Percentiles rank a stretch among this genome's conserved stretches.
Conservation (phyloP, 53 echinoderm and acorn worm genomes). For the Echinometra lucunter region DNA sequence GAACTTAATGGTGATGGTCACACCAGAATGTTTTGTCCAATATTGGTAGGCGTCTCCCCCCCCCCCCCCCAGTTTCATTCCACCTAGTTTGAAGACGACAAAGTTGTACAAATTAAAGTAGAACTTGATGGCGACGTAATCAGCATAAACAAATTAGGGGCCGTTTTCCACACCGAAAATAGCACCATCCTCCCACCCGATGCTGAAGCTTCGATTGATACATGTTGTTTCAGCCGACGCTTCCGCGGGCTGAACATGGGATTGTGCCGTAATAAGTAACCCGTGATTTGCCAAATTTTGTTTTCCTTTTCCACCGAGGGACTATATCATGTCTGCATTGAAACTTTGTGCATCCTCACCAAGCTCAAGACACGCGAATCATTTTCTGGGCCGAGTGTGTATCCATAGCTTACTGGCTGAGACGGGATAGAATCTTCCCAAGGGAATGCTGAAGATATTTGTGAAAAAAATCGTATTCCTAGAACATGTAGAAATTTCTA, state of each 20-base stretch:
- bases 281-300: slow-evolving; percentile 47
- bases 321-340: slow-evolving; percentile 37
- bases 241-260: slow-evolving; percentile 65
- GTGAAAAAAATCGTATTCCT: neutral
- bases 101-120: slow-evolving; percentile 33
- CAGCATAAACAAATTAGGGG: slow-evolving; percentile 69
- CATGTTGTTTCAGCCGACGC: slow-evolving; percentile 69
- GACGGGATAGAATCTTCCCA: neutral
- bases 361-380: neutral
- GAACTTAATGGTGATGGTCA: neutral
- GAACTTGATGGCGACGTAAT: slow-evolving; percentile 49
- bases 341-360: neutral
- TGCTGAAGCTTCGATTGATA: slow-evolving; percentile 26
- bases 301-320: slow-evolving; percentile 30
- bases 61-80: neutral
- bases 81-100: neutral
- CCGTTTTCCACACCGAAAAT: slow-evolving; percentile 62
- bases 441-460: neutral
- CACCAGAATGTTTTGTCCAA: neutral
- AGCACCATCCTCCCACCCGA: slow-evolving; percentile 16
- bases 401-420: neutral
- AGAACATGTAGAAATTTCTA: neutral
- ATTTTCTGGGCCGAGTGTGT: neutral
- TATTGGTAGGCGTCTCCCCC: neutral
- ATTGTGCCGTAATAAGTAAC: slow-evolving; percentile 58